Evolutionary conservation across 1,140 invertebrate genomes (phyloP).

Genomic region (Piezodorus guildinii): DNA sequence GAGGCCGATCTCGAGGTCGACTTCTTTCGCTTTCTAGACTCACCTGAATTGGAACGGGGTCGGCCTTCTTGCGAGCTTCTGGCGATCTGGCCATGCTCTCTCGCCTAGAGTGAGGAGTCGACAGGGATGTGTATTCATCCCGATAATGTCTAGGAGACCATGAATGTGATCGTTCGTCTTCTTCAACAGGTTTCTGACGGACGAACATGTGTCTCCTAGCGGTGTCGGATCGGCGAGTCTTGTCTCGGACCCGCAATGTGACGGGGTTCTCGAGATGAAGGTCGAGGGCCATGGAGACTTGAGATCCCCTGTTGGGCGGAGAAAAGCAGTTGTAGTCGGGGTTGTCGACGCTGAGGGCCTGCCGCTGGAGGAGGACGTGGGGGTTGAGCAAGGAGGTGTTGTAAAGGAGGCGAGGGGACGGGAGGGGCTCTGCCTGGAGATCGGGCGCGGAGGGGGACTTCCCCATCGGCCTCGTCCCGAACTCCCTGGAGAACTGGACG

Average conservation of each 20-base stretch:
- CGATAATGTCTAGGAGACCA: conserved; percentile 16
- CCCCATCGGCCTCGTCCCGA: conserved; percentile 29
- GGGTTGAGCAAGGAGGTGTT: conserved; percentile 46
- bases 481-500: conserved; percentile 50
- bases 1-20: conserved; percentile 1
- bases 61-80: neutral
- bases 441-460: conserved; percentile 45
- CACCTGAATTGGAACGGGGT: neutral
- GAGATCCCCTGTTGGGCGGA: conserved; percentile 26
- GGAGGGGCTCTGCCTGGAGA: conserved; percentile 24
- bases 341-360: conserved; percentile 54
- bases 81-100: conserved; percentile 5
- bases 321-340: conserved; percentile 32
- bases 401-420: conserved; percentile 38
- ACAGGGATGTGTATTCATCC: neutral
- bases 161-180: conserved; percentile 30
- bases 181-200: conserved; percentile 55
- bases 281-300: conserved; percentile 57
- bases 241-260: conserved; percentile 53
- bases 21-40: neutral
- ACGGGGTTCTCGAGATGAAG: conserved; percentile 54
- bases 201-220: conserved; percentile 59
- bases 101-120: conserved; percentile 19
- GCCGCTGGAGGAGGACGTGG: conserved; percentile 37
- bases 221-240: conserved; percentile 46